These are phyloP conservation scores for Nematopogon swammerdamellus DNA, from an alignment of 2,888 invertebrate genomes.

Conservation along the genomic window DNA sequence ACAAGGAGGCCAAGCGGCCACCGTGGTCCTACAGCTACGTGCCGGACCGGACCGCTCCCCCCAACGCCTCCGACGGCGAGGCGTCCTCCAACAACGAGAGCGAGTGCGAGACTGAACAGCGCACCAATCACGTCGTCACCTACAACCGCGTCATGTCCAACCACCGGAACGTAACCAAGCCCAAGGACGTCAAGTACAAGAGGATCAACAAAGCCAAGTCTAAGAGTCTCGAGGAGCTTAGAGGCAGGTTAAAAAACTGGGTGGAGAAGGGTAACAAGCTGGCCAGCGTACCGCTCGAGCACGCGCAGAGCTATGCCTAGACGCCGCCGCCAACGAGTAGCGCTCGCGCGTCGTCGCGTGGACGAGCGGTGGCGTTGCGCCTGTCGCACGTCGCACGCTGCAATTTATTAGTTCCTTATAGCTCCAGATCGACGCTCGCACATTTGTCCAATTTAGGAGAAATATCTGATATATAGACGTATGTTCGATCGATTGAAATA, in stretches of 20 bases:
- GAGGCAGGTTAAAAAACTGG: conserved; percentile 81
- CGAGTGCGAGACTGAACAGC: conserved; percentile 34
- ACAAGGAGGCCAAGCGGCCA: conserved; percentile 25
- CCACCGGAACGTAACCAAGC: conserved; percentile 85
- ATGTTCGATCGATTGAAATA: too few relatives aligned
- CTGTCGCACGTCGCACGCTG: too few relatives aligned
- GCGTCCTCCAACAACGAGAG: conserved; percentile 40
- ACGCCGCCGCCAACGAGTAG: not conserved
- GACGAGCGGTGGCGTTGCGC: too few relatives aligned
- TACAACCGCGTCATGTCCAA: conserved; percentile 89
- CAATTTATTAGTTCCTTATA: not conserved
- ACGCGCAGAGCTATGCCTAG: conserved; percentile 63
- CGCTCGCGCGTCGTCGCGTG: too few relatives aligned
- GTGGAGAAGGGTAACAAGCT: conserved; percentile 76
- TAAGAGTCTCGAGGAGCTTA: conserved; percentile 79
- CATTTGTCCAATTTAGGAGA: too few relatives aligned
- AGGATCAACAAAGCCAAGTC: conserved; percentile 89
- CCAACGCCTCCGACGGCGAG: conserved; percentile 35
- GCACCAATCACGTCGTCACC: conserved; percentile 62
- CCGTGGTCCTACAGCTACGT: conserved; percentile 50
- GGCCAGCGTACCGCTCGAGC: conserved; percentile 65
- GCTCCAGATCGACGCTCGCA: not conserved
- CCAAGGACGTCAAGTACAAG: conserved; percentile 89
- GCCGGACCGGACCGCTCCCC: conserved; percentile 33
- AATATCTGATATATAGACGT: too few relatives aligned